Evolutionary conservation across 2,797 vertebrate genomes (phyloP).

Genomic region (Cryptoblepharus egeriae): DNA sequence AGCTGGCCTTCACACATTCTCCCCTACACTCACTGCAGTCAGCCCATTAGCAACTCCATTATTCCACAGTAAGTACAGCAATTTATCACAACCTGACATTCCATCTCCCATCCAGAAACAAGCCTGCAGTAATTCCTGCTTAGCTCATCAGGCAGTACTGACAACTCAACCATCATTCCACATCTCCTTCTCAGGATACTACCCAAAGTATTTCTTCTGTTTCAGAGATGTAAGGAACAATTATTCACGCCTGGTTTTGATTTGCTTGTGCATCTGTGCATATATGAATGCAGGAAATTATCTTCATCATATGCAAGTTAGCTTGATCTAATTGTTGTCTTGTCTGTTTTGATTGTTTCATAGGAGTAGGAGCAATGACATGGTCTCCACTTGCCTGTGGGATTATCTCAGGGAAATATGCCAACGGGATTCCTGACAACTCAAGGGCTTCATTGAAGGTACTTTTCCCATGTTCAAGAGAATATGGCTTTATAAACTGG

Average conservation of each 20-base stretch:
- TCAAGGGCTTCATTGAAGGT: conserved; percentile 98
- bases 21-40: too few relatives aligned
- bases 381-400: conserved; percentile 98
- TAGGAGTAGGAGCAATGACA: conserved; percentile 97
- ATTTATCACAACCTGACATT: too few relatives aligned
- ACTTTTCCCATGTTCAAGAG: background rate
- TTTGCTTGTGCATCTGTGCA: background rate
- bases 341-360: background rate
- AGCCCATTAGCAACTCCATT: too few relatives aligned
- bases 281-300: accelerated
- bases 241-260: background rate
- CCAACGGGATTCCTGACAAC: conserved; percentile 94
- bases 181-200: too few relatives aligned
- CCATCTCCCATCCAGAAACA: too few relatives aligned
- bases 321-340: accelerated
- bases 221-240: background rate
- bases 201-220: background rate
- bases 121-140: too few relatives aligned
- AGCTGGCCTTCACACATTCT: too few relatives aligned
- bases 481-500: background rate
- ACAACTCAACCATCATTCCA: too few relatives aligned
- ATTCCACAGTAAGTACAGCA: too few relatives aligned
- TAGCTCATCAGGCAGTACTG: too few relatives aligned
- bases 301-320: accelerated
- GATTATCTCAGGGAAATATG: conserved; percentile 97